A percentile compares a stretch with the other conserved stretches of the same genome.
Evolutionary conservation across 1,140 invertebrate genomes (phyloP).

Genomic region (Sesamia nonagrioides): DNA sequence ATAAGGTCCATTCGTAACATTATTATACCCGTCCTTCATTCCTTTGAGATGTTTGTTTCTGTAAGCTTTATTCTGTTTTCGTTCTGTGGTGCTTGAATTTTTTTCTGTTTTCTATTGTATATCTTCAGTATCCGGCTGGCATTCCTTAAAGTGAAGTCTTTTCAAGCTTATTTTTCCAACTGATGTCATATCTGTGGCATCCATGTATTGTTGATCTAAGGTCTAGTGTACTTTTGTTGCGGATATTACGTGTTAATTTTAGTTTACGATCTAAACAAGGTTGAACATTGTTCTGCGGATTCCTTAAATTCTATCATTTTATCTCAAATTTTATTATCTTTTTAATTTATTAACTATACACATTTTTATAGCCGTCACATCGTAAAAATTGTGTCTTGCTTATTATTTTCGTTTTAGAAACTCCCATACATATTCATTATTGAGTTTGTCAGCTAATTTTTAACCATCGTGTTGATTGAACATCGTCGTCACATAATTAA

Average conservation of each 20-base stretch:
- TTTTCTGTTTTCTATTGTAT: too few relatives aligned
- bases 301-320: slow-evolving; percentile 61
- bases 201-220: slow-evolving; percentile 49
- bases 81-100: too few relatives aligned
- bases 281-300: slow-evolving; percentile 63
- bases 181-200: slow-evolving; percentile 52
- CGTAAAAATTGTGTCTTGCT: slow-evolving; percentile 64
- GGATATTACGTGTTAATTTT: slow-evolving; percentile 59
- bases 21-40: too few relatives aligned
- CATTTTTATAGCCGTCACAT: slow-evolving; percentile 64
- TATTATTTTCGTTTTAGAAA: slow-evolving; percentile 60
- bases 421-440: slow-evolving; percentile 73
- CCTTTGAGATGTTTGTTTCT: not conserved
- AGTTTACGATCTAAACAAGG: slow-evolving; percentile 70
- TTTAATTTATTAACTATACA: slow-evolving; percentile 71
- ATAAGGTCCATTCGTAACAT: too few relatives aligned
- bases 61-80: not conserved
- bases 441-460: slow-evolving; percentile 75
- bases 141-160: slow-evolving; percentile 8
- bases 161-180: slow-evolving; percentile 30
- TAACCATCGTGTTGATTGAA: slow-evolving; percentile 75
- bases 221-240: slow-evolving; percentile 52
- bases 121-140: slow-evolving; percentile 7
- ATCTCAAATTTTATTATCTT: slow-evolving; percentile 73
- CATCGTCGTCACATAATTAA: slow-evolving; percentile 78